These are phyloP conservation scores for Noctuana brunneofusca DNA, from an alignment of 2,888 invertebrate genomes.

Conservation along the genomic window DNA sequence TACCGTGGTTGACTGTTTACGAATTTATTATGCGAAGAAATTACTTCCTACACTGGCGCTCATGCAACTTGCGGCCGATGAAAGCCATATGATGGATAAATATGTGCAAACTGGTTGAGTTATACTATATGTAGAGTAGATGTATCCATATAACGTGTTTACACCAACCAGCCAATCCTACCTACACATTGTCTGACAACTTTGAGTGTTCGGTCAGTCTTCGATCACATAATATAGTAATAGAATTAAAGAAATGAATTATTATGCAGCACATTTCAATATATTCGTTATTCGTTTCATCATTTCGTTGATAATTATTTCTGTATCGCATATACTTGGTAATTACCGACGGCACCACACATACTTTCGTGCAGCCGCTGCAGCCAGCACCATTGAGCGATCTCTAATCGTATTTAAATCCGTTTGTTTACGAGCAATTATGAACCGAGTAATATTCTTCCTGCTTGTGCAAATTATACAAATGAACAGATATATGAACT, in stretches of 20 bases:
- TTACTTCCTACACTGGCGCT: neutral
- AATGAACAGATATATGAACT: neutral
- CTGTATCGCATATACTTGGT: neutral
- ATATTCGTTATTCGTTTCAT: no score
- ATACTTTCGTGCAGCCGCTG: neutral
- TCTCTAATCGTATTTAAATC: neutral
- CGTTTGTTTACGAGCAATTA: neutral
- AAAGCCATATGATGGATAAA: neutral
- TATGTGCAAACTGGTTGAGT: neutral
- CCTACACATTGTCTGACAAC: neutral
- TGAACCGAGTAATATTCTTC: neutral
- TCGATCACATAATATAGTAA: no score
- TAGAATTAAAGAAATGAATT: no score
- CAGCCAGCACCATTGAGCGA: neutral
- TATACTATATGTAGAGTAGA: neutral
- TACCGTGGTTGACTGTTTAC: neutral
- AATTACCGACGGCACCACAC: neutral
- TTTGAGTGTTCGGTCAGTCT: neutral
- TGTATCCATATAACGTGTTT: neutral
- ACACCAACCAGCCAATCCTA: neutral
- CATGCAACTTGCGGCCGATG: neutral
- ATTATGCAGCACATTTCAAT: no score
- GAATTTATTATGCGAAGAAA: conserved; percentile 4
- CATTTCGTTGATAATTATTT: no score
- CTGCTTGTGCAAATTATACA: neutral